Evolutionary conservation across 2,888 invertebrate genomes (phyloP), one percentile per base, ranked within the genome.

Genomic region (Chloroclystis v-ata): DNA sequence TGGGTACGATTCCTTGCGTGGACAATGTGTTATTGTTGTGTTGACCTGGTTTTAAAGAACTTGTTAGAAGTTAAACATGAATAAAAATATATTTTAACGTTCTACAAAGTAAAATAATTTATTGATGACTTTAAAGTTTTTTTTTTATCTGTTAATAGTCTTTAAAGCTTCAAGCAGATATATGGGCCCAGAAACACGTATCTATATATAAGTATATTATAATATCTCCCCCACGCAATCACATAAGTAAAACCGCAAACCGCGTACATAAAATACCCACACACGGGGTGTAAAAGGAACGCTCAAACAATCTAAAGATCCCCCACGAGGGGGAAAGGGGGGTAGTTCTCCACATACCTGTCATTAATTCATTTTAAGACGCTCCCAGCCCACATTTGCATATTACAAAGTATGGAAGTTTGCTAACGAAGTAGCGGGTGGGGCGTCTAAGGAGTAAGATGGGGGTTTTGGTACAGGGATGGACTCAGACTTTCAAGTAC

Each of bases 341-440:
- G n/a, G n/a, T n/a, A n/a, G n/a, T n/a, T 14, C 32, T 16, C 32
- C 32, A 33, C 32, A 11, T 78, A 85, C 85, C 86, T 85, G 83
- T 82, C 83, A 84, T 86, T 85, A 86, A 85, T 87, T 86, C 86
- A 87, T 87, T 87, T 86, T 86, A 87, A 87, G 86, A 85, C 65
- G 76, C 75, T 67, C 71, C 70, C 65, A 32, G 33, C 39, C 46
- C 32, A 81, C 84, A 87, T 87, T 87, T 85, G 85, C 86, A 87
- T 87, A 86, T 86, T 86, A 86, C 86, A 86, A 87, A 87, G 86
- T 87, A 86, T 86, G 83, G 86, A 86, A 87, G 85, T 87, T 86
- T 71, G 69, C 78, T 83, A 86, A 83, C 86, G 83, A 82, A 82
- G 67, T 67, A 69, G 63, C 78, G 63, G 69, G 65, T 65, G 54